phyloP scores from a whole-genome alignment of 2,888 invertebrate genomes.

The Diachrysia chrysitis region DNA sequence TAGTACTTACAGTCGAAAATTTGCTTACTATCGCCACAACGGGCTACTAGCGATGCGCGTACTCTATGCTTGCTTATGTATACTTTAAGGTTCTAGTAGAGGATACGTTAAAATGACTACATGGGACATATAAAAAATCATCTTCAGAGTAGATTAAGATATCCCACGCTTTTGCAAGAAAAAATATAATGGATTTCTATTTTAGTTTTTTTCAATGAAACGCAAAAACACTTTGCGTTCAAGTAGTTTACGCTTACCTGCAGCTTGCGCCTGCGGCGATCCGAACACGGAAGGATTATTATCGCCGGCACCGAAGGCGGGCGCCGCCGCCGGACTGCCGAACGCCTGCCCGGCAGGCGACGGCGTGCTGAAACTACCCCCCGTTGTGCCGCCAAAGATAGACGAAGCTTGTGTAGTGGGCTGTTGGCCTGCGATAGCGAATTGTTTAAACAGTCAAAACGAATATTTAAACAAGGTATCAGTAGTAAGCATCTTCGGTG shows the following conservation, averaged over 20 bases:
- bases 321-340: conserved; percentile 69
- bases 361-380: conserved; percentile 79
- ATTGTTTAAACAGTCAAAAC: too few relatives aligned
- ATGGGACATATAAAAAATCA: too few relatives aligned
- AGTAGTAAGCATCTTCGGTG: too few relatives aligned
- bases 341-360: conserved; percentile 71
- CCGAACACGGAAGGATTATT: conserved; percentile 76
- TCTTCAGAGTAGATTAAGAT: too few relatives aligned
- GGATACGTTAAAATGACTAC: too few relatives aligned
- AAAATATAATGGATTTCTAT: background rate
- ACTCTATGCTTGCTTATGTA: too few relatives aligned
- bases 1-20: too few relatives aligned
- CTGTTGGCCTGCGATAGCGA: conserved; percentile 72
- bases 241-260: conserved; percentile 29
- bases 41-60: too few relatives aligned
- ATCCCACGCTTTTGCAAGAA: too few relatives aligned
- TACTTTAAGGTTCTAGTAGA: too few relatives aligned
- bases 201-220: background rate
- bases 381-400: conserved; percentile 75
- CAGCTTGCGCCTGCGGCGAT: conserved; percentile 74
- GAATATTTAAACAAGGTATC: too few relatives aligned
- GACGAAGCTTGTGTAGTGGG: conserved; percentile 78
- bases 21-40: too few relatives aligned
- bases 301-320: conserved; percentile 66
- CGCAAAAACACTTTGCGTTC: background rate